phyloP scores from a whole-genome alignment of 2,888 invertebrate genomes.

The Marronus borbonicus region DNA sequence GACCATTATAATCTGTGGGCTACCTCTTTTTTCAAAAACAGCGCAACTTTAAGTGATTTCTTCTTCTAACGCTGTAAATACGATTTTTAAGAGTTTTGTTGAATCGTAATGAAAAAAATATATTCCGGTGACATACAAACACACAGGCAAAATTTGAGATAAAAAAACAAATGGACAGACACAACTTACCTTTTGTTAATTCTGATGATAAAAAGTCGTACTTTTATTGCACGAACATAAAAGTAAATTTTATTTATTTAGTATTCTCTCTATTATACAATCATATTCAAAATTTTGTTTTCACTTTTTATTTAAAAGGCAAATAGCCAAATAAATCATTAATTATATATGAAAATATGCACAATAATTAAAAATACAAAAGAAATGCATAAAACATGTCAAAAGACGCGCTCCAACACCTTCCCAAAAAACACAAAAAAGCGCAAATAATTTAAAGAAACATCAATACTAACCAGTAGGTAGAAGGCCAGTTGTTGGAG shows the following conservation, averaged over 20 bases:
- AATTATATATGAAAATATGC: neutral
- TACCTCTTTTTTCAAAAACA: no score
- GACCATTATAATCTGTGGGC: no score
- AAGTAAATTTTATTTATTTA: neutral
- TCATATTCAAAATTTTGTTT: no score
- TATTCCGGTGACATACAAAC: no score
- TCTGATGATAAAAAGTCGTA: constrained; percentile 32
- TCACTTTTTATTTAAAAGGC: no score
- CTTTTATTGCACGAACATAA: neutral
- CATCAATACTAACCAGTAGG: constrained; percentile 76
- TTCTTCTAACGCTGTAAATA: no score
- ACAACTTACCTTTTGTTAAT: constrained; percentile 22
- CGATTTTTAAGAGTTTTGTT: no score
- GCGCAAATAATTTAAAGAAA: constrained; percentile 51
- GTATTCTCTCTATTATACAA: no score
- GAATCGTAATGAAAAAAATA: no score
- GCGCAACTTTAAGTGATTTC: no score
- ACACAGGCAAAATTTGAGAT: neutral
- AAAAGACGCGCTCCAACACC: neutral
- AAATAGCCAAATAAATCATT: no score
- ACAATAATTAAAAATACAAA: neutral
- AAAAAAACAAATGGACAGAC: neutral
- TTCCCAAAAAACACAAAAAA: constrained; percentile 47
- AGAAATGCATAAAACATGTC: neutral
- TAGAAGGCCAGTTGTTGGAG: constrained; percentile 82